These are phyloP conservation scores for Venusia cambrica DNA, from an alignment of 2,888 invertebrate genomes.

Conservation along the genomic window DNA sequence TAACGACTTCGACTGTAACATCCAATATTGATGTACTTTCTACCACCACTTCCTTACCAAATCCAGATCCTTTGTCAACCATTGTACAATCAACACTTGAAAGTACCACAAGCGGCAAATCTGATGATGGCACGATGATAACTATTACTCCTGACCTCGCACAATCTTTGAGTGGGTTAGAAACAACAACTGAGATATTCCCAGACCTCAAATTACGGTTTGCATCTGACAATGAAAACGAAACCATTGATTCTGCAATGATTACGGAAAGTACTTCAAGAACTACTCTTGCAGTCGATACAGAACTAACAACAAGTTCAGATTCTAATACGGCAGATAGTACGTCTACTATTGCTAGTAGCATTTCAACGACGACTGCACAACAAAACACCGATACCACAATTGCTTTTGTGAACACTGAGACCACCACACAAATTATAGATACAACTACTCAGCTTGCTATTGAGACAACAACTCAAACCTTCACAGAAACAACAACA, in stretches of 20 bases:
- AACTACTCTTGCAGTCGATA: slow-evolving; percentile 32
- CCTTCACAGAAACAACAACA: slow-evolving; percentile 39
- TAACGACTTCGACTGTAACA: slow-evolving; percentile 44
- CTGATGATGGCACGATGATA: slow-evolving; percentile 31
- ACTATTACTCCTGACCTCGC: slow-evolving; percentile 22
- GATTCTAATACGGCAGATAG: slow-evolving; percentile 11
- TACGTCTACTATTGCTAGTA: slow-evolving; percentile 21
- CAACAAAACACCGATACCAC: slow-evolving; percentile 26
- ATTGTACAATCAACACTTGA: slow-evolving; percentile 33
- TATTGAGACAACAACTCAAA: slow-evolving; percentile 43
- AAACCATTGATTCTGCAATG: slow-evolving; percentile 10
- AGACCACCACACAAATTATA: slow-evolving; percentile 37
- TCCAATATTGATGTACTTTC: slow-evolving; percentile 35
- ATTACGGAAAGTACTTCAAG: slow-evolving; percentile 12
- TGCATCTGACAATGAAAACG: slow-evolving; percentile 14
- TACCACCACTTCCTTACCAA: slow-evolving; percentile 34
- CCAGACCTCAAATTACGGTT: slow-evolving; percentile 24
- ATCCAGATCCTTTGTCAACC: slow-evolving; percentile 36
- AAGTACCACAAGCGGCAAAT: slow-evolving; percentile 32
- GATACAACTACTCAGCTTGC: slow-evolving; percentile 39
- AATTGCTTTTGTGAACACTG: slow-evolving; percentile 15
- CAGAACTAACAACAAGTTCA: slow-evolving; percentile 27
- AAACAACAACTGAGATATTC: slow-evolving; percentile 25
- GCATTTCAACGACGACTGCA: slow-evolving; percentile 14
- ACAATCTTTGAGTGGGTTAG: slow-evolving; percentile 21